Conservation (phyloP, 2,113 vertebrate species). For the Speoplatyrhinus poulsoni region DNA sequence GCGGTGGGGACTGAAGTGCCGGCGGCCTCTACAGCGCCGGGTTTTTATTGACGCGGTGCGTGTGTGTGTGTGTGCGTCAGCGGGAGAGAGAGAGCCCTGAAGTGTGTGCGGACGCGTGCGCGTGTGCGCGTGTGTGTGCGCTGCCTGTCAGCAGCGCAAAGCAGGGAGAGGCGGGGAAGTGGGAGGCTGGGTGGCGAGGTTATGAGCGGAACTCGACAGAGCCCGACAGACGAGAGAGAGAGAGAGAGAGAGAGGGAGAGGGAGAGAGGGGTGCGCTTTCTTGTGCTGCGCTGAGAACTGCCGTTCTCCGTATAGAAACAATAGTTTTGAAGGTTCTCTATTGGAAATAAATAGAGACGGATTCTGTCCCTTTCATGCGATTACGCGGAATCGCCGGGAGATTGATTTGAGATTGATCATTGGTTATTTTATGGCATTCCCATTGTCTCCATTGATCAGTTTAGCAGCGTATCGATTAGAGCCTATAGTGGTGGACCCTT, state of each 20-base stretch:
- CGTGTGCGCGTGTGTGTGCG: slow-evolving; percentile 36
- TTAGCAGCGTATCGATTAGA: slow-evolving; percentile 65
- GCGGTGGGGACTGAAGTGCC: slow-evolving; percentile 59
- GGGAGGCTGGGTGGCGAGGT: slow-evolving; percentile 73
- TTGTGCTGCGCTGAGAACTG: slow-evolving; percentile 67
- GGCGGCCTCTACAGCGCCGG: slow-evolving; percentile 73
- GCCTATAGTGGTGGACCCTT: slow-evolving; percentile 63
- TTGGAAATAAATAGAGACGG: slow-evolving; percentile 16
- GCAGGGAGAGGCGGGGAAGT: slow-evolving; percentile 69
- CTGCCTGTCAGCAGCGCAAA: slow-evolving; percentile 60
- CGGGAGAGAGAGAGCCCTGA: not conserved
- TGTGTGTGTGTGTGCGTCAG: slow-evolving; percentile 2
- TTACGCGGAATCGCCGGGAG: slow-evolving; percentile 13
- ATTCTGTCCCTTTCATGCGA: slow-evolving; percentile 11
- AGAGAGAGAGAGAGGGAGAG: slow-evolving; percentile 21
- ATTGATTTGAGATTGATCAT: slow-evolving; percentile 44
- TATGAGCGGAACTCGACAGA: slow-evolving; percentile 75
- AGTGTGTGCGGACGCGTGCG: slow-evolving; percentile 41
- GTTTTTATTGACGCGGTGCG: slow-evolving; percentile 74
- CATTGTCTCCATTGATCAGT: slow-evolving; percentile 67
- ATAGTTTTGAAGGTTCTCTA: slow-evolving; percentile 64
- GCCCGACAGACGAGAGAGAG: slow-evolving; percentile 72
- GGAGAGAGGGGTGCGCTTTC: slow-evolving; percentile 22
- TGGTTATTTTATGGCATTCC: slow-evolving; percentile 47
- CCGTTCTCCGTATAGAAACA: slow-evolving; percentile 61